These are phyloP conservation scores for Entosphenus tridentatus DNA, from an alignment of 2,113 vertebrate genomes.

Conservation along the genomic window DNA sequence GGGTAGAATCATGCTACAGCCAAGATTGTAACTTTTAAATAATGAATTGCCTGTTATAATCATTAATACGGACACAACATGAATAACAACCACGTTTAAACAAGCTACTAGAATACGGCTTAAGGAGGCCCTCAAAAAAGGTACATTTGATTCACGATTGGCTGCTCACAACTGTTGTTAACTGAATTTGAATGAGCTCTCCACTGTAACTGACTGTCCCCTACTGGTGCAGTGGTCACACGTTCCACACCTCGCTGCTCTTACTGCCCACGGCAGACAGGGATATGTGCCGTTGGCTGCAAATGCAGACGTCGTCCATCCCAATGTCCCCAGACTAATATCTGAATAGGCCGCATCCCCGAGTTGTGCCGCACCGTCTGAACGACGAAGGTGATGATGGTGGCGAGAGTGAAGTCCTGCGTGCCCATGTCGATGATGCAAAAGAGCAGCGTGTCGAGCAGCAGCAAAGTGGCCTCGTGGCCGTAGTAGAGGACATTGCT, in stretches of 20 bases:
- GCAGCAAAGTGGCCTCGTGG: conserved; percentile 7
- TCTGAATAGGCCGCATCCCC: background rate
- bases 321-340: background rate
- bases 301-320: background rate
- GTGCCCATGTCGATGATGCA: conserved; percentile 9
- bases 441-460: conserved; percentile 12
- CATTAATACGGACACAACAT: too few species aligned
- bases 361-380: conserved; percentile 10
- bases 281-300: background rate
- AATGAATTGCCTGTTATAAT: too few species aligned
- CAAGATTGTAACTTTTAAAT: too few species aligned
- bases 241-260: background rate
- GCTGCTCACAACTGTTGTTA: too few species aligned
- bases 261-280: background rate
- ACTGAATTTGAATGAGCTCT: too few species aligned
- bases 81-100: too few species aligned
- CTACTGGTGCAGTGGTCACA: background rate
- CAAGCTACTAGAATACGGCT: too few species aligned
- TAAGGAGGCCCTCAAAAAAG: too few species aligned
- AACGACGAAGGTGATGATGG: conserved; percentile 7
- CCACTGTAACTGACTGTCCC: too few species aligned
- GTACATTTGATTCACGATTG: too few species aligned
- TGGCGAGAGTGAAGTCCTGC: conserved; percentile 5
- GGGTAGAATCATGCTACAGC: too few species aligned
- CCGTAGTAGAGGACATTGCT: conserved; percentile 13